Evolutionary conservation across 2,797 vertebrate genomes (phyloP), one percentile per base, ranked within the genome.

Genomic region (Micropoecilia bifurca): DNA sequence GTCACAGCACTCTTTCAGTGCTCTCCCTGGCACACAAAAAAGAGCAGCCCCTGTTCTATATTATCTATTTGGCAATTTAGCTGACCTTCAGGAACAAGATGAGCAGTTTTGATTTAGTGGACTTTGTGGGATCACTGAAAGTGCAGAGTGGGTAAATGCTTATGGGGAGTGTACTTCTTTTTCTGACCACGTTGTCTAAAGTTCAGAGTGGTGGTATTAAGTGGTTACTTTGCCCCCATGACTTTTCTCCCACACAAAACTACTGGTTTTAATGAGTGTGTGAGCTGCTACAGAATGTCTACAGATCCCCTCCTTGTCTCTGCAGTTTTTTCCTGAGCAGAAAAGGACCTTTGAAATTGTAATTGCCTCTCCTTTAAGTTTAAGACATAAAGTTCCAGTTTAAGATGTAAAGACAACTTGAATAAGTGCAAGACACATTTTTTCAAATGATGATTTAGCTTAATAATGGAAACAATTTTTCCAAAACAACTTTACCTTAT

Each of bases 31-130:
- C 88, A 89, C 86, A 41, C 6, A 39, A 87, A 80, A 93, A 53
- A 89, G 83, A 89, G 81, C 86, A 88, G 73, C 47, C 75, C 46
- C 55, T 53, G 68, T 80, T 83, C 57, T 85, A 73, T 79, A 76
- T 82, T 75, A 87, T 88, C 76, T 83, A 59, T 90, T 87, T 81
- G 71, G 74, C 33, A 57, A 89, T 91, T 87, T 87, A 80, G 83
- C 83, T 88, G 89, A 92, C 87, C 88, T 80, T 78, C 63, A 85
- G 66, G 83, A 89, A 88, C 75, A 86, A 80, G 72, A 86, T 50
- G 75, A 86, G 48, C 1, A 0, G 77, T 88, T 89, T 85, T 76
- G 80, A 68, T 87, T 71, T 63, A 79, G 83, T 53, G 76, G 78
- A 83, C 39, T 50, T 48, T 76, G 76, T 36, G 47, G 45, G 71